Evolutionary conservation across 2,888 invertebrate species (phyloP).

Genomic region (Coelopa pilipes): DNA sequence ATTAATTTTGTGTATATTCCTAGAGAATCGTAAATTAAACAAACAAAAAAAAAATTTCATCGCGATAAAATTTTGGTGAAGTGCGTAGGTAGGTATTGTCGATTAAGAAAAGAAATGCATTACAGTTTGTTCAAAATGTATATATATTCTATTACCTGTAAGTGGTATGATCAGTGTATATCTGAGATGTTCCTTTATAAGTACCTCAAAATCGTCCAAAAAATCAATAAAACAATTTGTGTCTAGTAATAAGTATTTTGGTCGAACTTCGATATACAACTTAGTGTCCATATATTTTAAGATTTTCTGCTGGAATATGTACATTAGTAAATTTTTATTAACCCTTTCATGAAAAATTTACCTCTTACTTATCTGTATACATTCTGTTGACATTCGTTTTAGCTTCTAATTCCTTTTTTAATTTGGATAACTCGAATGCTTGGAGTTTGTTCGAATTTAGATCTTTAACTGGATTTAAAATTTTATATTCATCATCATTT

Average conservation of each 20-base stretch:
- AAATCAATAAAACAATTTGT: constrained; percentile 98
- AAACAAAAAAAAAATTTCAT: too few species aligned
- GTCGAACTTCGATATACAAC: constrained; percentile 88
- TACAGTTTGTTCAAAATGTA: too few species aligned
- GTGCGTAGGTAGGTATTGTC: too few species aligned
- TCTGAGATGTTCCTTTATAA: constrained; percentile 71
- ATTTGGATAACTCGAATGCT: constrained; percentile 70
- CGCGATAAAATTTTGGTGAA: not conserved
- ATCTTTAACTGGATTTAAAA: too few species aligned
- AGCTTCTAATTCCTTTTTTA: constrained; percentile 76
- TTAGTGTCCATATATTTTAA: constrained; percentile 78
- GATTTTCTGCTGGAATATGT: constrained; percentile 72
- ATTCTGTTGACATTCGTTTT: constrained; percentile 72
- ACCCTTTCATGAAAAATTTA: constrained; percentile 49
- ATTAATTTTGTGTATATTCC: too few species aligned
- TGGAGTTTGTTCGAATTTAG: constrained; percentile 1
- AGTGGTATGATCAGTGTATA: constrained; percentile 84
- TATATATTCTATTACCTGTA: constrained; percentile 81
- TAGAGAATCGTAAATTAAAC: not conserved
- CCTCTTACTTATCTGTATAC: constrained; percentile 74
- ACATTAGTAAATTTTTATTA: constrained; percentile 1
- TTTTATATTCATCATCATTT: too few species aligned
- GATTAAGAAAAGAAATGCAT: too few species aligned
- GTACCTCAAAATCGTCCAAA: constrained; percentile 81
- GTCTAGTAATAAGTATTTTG: constrained; percentile 91